Conservation (phyloP, 2,797 vertebrate species). For the Selene dorsalis region DNA sequence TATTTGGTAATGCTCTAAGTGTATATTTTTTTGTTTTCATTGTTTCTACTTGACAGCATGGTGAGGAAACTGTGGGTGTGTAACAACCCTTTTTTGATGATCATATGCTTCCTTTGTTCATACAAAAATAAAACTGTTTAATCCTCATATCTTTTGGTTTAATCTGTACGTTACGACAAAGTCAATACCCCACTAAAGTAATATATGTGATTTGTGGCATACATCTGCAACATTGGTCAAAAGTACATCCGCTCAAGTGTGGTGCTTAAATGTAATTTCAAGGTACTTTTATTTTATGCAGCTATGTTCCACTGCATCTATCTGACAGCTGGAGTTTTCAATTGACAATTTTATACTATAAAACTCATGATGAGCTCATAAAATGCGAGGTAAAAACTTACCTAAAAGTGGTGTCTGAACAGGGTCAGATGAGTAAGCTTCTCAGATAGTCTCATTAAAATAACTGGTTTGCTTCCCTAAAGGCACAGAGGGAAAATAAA, state of each 20-base stretch:
- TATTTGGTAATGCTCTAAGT: conserved; percentile 50
- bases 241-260: neutral
- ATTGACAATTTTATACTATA: neutral
- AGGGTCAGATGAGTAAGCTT: too few species aligned
- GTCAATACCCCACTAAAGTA: neutral
- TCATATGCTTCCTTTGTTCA: conserved; percentile 67
- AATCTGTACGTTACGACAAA: conserved; percentile 14
- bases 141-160: conserved; percentile 34
- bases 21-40: conserved; percentile 45
- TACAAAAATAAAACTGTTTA: conserved; percentile 71
- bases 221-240: neutral
- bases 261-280: neutral
- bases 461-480: neutral
- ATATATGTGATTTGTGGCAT: neutral
- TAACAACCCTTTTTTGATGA: conserved; percentile 54
- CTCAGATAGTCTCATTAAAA: neutral
- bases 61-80: conserved; percentile 53
- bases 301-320: neutral
- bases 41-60: conserved; percentile 66
- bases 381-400: neutral
- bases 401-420: neutral
- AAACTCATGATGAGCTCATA: neutral
- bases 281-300: neutral
- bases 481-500: too few species aligned
- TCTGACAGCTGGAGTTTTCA: neutral